Evolutionary conservation across 37 sponge, comb jelly and placozoan genomes (phyloP).

Genomic region (Geodia barretti): DNA sequence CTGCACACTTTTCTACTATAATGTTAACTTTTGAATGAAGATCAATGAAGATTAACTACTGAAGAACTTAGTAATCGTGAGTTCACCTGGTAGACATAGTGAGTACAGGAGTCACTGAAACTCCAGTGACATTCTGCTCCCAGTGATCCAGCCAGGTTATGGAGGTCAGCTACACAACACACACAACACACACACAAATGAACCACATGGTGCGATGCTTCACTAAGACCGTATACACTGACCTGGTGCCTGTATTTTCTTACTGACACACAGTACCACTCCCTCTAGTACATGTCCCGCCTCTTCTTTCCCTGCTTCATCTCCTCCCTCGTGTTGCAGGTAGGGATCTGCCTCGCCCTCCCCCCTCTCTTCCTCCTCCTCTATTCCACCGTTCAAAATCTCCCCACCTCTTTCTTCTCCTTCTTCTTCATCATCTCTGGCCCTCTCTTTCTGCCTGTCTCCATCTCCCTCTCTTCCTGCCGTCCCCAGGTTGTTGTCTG

Average conservation of each 20-base stretch:
- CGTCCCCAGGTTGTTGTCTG: too few species aligned
- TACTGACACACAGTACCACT: constrained; percentile 59
- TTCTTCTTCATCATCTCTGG: not conserved
- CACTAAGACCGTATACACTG: too few species aligned
- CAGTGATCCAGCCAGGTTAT: constrained; percentile 31
- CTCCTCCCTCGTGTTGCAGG: not conserved
- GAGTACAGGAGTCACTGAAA: constrained; percentile 56
- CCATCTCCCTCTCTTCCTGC: too few species aligned
- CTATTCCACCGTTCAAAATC: not conserved
- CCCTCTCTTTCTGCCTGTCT: too few species aligned
- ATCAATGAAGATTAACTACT: too few species aligned
- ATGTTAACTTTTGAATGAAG: too few species aligned
- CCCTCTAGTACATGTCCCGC: constrained; percentile 27
- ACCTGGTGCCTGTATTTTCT: constrained; percentile 50
- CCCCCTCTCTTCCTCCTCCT: not conserved
- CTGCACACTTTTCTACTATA: too few species aligned
- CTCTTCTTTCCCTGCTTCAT: not conserved
- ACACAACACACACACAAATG: not conserved
- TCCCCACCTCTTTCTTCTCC: not conserved
- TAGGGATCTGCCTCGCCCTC: not conserved
- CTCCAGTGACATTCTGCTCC: constrained; percentile 53
- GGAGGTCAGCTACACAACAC: constrained; percentile 54
- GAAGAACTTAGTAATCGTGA: too few species aligned
- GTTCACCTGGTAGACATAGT: constrained; percentile 64
- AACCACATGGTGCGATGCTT: not conserved